Base-by-base conservation (phyloP, 92 coral and sea anemone genomes). In the Isaurus tuberculatus region DNA sequence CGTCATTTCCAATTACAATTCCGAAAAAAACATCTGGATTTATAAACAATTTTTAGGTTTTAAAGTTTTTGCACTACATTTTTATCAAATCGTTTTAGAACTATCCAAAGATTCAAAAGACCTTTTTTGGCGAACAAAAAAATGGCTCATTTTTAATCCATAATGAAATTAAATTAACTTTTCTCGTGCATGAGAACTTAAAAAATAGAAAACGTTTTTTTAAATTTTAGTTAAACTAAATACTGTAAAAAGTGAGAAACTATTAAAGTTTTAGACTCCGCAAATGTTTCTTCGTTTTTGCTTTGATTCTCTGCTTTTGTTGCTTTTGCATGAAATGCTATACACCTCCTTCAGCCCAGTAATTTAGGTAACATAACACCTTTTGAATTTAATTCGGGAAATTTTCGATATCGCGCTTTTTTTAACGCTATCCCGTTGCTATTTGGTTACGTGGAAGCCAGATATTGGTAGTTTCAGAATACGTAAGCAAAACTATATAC, bases 31-130 rank as follows among this genome's bases (percentile, higher is more conserved):
- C 17, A 16, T 15, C 15, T 42, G 32, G 42, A 44, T 42, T 44
- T 72, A 9, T 72, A 27, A 44, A 42, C 51, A 29, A 15, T 72
- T 72, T 72, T 72, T 72, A 72, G 60, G 51, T 72, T 26, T 23
- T 42, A 72, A 60, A 26, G 11, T 4, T 44, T 72, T 72, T 72
- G 22, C 60, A 72, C 57, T 23, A n/a, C n/a, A 15, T 72, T 72
- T 72, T 72, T 72, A 72, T 44, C 33, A 72, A 72, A 72, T 55
- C 63, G 27, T n/a, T 72, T 14, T 23, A 23, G 27, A 60, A 20
- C 20, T 23, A 8, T 1, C 14, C 16, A 25, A 43, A 26, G 27
- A 5, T 6, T 48, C 11, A 11, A 34, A 10, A n/a, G n/a, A 25
- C 13, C 17, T 34, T 37, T 70, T 37, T 43, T 44, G 11, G 42